A percentile compares a stretch with the other conserved stretches of the same genome.
phyloP scores from a whole-genome alignment of 2,888 invertebrate genomes.

The Drosophila eohydei region DNA sequence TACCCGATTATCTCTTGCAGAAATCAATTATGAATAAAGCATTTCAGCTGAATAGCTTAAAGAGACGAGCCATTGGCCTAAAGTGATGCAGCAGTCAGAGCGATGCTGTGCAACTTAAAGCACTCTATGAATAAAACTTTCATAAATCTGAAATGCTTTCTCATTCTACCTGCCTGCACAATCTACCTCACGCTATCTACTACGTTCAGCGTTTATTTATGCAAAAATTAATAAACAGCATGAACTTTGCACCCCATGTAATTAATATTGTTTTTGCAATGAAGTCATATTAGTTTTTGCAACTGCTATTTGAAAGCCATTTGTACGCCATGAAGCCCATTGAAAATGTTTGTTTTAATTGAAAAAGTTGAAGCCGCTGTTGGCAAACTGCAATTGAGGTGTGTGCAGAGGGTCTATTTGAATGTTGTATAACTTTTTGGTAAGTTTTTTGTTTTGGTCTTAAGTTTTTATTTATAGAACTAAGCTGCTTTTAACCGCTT shows the following conservation, averaged over 20 bases:
- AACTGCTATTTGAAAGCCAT: background rate
- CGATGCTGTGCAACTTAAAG: background rate
- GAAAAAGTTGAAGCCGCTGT: conserved; percentile 5
- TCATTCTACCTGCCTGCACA: background rate
- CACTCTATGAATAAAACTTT: background rate
- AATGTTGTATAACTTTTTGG: background rate
- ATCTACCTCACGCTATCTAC: background rate
- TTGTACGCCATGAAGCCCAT: background rate
- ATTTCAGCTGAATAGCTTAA: background rate
- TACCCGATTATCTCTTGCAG: background rate
- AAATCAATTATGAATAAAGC: background rate
- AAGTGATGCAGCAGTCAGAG: background rate
- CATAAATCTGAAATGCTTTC: background rate
- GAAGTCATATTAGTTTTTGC: conserved; percentile 8
- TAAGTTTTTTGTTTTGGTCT: background rate
- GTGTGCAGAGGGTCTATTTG: background rate
- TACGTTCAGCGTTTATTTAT: background rate
- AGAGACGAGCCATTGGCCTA: background rate
- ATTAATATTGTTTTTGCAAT: conserved; percentile 6
- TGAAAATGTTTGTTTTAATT: conserved; percentile 3
- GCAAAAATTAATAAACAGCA: background rate
- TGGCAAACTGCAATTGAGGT: background rate
- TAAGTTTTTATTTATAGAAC: background rate
- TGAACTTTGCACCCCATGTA: background rate
- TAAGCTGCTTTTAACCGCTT: conserved; percentile 43